Evolutionary conservation across 2,888 invertebrate genomes (phyloP), one percentile per base, ranked within the genome.

Genomic region (Drosophila limbata): DNA sequence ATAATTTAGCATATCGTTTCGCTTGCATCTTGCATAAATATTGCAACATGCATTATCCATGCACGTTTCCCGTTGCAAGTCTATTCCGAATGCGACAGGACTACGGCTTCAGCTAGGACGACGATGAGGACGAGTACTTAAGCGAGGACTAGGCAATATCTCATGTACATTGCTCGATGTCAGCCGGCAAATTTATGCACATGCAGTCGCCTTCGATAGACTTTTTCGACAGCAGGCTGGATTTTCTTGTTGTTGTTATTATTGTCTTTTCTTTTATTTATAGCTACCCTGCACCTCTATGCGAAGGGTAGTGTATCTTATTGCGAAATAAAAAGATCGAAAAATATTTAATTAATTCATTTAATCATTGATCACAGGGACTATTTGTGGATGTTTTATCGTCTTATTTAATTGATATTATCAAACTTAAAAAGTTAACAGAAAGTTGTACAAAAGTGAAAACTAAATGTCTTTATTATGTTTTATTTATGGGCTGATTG

Each of bases 101-200:
- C 28, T 45, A 15, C 9, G 19, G 39, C 28, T 31, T 33, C 42
- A 19, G 19, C 35, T n/a, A 50, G 5, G 19, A 35, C 25, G 28
- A 25, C 15, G 33, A 48, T 17, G 19, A 15, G 21, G 37, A n/a
- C 28, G 52, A 13, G 19, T 11, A 15, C 17, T 31, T 48, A 19
- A 42, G 19, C 51, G 25, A 42, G 68, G 47, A 35, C 69, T 68
- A 68, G 76, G 86, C 74, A 63, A 83, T 83, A 82, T 82, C 69
- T 85, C 88, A 82, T 82, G 80, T 77, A 82, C 69, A 74, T 73
- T 83, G 72, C 72, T 74, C 52, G 59, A 79, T 82, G 81, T 79
- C 81, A 85, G 71, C 59, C 70, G 25, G 51, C 6, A 68, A 82
- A 83, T 88, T 83, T 88, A 85, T 83, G 80, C 86, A 88, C 80